Evolutionary conservation across 1,140 invertebrate genomes (phyloP).

Genomic region (Drosophila eugracilis): DNA sequence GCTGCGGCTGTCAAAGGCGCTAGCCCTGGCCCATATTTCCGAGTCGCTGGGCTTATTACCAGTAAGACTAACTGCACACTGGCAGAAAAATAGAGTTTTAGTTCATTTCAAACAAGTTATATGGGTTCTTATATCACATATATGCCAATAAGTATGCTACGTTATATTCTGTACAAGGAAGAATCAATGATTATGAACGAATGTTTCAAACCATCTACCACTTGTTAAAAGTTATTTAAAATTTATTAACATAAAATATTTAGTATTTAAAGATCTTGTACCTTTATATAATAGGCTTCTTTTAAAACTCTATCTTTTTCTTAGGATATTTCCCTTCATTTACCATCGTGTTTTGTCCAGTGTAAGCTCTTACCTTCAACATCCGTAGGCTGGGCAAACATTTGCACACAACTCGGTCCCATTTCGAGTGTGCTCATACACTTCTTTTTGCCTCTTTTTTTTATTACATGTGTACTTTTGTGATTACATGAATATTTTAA

Average conservation of each 20-base stretch:
- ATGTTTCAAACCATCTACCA: no score
- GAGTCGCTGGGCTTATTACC: conserved; percentile 53
- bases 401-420: conserved; percentile 64
- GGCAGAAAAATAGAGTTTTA: not conserved
- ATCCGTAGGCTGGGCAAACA: conserved; percentile 61
- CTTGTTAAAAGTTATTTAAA: no score
- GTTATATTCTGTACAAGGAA: not conserved
- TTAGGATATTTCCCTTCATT: no score
- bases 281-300: no score
- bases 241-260: no score
- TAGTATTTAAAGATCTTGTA: no score
- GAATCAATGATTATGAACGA: no score
- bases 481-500: conserved; percentile 84
- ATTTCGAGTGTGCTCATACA: conserved; percentile 39
- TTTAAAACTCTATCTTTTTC: no score
- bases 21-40: conserved; percentile 55
- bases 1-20: conserved; percentile 28
- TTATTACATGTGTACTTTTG: conserved; percentile 83
- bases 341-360: no score
- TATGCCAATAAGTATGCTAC: not conserved
- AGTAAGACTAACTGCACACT: conserved; percentile 41
- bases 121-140: no score
- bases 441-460: conserved; percentile 48
- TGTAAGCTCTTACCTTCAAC: conserved; percentile 22
- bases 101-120: not conserved